phyloP scores from a whole-genome alignment of 2,888 invertebrate genomes.

The Drosophila merina region DNA sequence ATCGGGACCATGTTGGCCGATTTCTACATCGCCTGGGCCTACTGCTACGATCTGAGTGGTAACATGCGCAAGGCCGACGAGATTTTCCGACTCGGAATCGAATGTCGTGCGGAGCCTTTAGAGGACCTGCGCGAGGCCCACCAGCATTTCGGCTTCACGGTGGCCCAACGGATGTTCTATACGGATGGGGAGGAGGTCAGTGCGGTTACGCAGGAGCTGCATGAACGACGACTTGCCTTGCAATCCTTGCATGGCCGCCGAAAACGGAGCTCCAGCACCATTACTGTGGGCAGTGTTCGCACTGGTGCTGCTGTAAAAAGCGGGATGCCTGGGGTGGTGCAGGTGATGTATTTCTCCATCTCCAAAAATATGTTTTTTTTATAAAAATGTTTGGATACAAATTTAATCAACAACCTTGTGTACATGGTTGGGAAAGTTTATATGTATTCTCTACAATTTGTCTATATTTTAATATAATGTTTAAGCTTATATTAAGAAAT shows the following conservation, averaged over 20 bases:
- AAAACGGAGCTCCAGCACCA: slow-evolving; percentile 85
- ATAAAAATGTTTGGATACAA: too few species aligned
- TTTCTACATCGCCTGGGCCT: slow-evolving; percentile 95
- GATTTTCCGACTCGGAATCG: slow-evolving; percentile 91
- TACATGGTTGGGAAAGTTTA: too few species aligned
- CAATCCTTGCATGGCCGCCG: slow-evolving; percentile 89
- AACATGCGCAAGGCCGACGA: slow-evolving; percentile 93
- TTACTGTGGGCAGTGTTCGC: slow-evolving; percentile 85
- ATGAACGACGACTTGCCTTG: slow-evolving; percentile 90
- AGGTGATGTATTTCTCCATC: slow-evolving; percentile 54
- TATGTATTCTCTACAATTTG: too few species aligned
- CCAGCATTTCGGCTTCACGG: slow-evolving; percentile 85
- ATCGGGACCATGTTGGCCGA: slow-evolving; percentile 92
- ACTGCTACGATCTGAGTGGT: slow-evolving; percentile 91
- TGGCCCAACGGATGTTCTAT: slow-evolving; percentile 81
- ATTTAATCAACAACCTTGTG: too few species aligned
- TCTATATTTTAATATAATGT: too few species aligned
- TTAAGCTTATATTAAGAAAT: too few species aligned
- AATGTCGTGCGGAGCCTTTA: slow-evolving; percentile 90
- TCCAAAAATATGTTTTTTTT: too few species aligned
- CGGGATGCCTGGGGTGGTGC: slow-evolving; percentile 76
- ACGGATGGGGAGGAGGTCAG: slow-evolving; percentile 86
- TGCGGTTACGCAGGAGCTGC: slow-evolving; percentile 86
- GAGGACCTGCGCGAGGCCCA: slow-evolving; percentile 91
- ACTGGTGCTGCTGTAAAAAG: slow-evolving; percentile 82